Evolutionary conservation across 2,888 invertebrate genomes (phyloP), one percentile per base, ranked within the genome.

Genomic region (Torymus auratus): DNA sequence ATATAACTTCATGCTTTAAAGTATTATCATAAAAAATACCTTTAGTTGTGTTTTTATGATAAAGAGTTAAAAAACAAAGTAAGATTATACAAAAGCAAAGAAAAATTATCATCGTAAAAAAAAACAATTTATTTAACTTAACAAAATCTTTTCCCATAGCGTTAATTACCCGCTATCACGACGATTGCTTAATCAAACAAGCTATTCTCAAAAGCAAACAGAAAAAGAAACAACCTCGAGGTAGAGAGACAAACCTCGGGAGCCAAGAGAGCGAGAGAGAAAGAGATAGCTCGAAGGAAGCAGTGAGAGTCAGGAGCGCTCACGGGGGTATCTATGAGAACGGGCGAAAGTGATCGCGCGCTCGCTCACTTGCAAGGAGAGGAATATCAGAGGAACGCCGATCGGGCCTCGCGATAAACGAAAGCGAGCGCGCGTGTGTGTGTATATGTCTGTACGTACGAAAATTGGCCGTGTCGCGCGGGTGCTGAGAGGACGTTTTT

Each of bases 311-410:
- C 41, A 13, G 52, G 60, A 75, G 69, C 55, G 13, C 53, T 2
- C 41, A 61, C 13, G 28, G 28, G 28, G 28, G 28, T 52, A 17
- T 62, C 67, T 72, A 72, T 67, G 72, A 78, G 78, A 78, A 61
- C 67, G 41, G 61, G 72, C 67, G 78, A 78, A 78, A 78, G 78
- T 65, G 61, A 78, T 53, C 55, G 78, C 60, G 68, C 68, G 78
- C 60, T 53, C 55, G 78, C 60, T 52, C 68, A 72, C 60, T 7
- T 53, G n/a, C 41, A 61, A 58, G 52, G 65, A 67, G 65, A 67
- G 78, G 67, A 78, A 71, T 67, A 75, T 56, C 61, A 55, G 53
- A 68, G 78, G 67, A 72, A 78, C 60, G 78, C 53, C 67, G 78
- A 72, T 72, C 67, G 17, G 28, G 23, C 41, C 23, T 10, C 4